Conservation (phyloP, 1,140 invertebrate species). For the Ctenoplectra terminalis region DNA sequence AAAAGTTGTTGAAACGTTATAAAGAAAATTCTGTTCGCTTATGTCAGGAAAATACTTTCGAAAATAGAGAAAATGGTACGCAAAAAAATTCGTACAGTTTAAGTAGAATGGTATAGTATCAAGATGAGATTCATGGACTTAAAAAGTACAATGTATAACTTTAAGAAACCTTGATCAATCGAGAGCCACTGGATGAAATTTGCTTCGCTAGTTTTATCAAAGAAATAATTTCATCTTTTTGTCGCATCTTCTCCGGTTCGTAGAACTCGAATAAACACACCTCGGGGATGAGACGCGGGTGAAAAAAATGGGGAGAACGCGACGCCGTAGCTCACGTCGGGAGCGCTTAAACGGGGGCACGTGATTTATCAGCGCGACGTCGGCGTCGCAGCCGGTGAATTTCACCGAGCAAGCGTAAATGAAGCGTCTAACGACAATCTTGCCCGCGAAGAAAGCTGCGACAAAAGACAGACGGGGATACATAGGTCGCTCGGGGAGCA, state of each 20-base stretch:
- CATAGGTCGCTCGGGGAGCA: slow-evolving; percentile 2
- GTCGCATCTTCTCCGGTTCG: background rate
- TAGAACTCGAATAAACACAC: background rate
- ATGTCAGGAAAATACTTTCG: too few species aligned
- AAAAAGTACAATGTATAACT: too few species aligned
- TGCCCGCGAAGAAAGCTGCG: slow-evolving; percentile 56
- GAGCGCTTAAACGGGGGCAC: slow-evolving; percentile 55
- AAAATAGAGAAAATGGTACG: too few species aligned
- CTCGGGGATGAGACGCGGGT: background rate
- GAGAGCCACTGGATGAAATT: background rate
- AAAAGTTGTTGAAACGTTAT: too few species aligned
- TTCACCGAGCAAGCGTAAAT: slow-evolving; percentile 66
- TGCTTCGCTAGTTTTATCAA: background rate
- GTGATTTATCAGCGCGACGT: slow-evolving; percentile 63
- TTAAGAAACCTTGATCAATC: background rate
- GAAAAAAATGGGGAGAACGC: slow-evolving; percentile 45
- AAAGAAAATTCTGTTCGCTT: too few species aligned
- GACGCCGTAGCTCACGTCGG: background rate
- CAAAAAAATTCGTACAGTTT: too few species aligned
- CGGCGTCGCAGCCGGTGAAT: slow-evolving; percentile 55
- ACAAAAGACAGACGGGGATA: slow-evolving; percentile 27
- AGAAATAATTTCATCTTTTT: background rate
- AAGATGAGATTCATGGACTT: too few species aligned
- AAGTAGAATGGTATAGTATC: too few species aligned
- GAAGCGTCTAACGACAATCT: slow-evolving; percentile 73